A percentile compares a stretch with the other conserved stretches of the same genome.
These are phyloP conservation scores for Chrosomus eos DNA, from an alignment of 2,797 vertebrate species.

Conservation along the genomic window DNA sequence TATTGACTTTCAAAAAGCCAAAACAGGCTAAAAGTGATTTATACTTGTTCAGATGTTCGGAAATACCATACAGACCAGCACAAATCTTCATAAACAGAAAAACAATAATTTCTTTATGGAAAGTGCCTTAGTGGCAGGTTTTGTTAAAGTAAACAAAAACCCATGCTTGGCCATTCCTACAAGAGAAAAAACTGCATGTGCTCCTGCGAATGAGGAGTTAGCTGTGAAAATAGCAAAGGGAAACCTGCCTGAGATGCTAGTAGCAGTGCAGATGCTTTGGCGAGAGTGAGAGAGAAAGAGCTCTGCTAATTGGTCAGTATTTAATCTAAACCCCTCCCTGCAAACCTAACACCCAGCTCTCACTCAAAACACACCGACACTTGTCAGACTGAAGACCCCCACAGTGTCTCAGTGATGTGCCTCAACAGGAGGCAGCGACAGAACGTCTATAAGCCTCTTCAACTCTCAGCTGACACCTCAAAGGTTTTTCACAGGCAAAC, in stretches of 20 bases:
- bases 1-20: background rate
- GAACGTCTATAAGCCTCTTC: constrained; percentile 26
- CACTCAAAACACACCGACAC: constrained; percentile 46
- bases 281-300: background rate
- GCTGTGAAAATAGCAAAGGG: constrained; percentile 46
- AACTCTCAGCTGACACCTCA: background rate
- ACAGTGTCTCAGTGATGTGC: constrained; percentile 26
- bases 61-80: background rate
- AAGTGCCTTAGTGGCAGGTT: background rate
- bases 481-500: constrained; percentile 13
- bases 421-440: constrained; percentile 26
- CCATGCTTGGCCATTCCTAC: background rate
- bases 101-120: background rate
- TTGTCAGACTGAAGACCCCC: constrained; percentile 17
- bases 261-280: constrained; percentile 50
- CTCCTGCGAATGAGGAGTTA: constrained; percentile 41
- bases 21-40: background rate
- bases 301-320: constrained; percentile 15
- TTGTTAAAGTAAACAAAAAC: constrained; percentile 7
- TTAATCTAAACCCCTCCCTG: constrained; percentile 46
- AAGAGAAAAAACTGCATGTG: constrained; percentile 6
- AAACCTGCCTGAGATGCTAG: constrained; percentile 56
- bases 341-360: constrained; percentile 43
- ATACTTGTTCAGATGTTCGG: background rate
- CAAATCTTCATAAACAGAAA: constrained; percentile 1